These are phyloP conservation scores for Acrobasis consociella DNA, from an alignment of 2,888 invertebrate species.

Conservation along the genomic window DNA sequence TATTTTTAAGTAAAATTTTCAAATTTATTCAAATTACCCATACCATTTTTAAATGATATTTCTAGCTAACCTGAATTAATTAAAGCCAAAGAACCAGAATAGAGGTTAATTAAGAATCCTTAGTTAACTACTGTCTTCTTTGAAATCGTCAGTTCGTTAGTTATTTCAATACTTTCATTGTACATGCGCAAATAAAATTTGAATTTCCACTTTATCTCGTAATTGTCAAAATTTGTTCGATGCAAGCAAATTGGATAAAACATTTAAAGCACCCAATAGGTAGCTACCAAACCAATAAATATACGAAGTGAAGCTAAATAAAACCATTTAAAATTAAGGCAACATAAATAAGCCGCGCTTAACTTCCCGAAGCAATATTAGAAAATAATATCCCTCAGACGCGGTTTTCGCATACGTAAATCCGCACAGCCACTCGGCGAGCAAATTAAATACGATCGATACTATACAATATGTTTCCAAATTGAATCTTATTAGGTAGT, in stretches of 20 bases:
- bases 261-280: too few relatives aligned
- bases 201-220: too few relatives aligned
- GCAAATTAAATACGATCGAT: constrained; percentile 24
- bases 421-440: constrained; percentile 10
- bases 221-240: too few relatives aligned
- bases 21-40: not conserved
- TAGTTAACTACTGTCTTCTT: not conserved
- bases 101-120: constrained; percentile 1
- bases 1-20: too few relatives aligned
- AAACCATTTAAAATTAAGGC: not conserved
- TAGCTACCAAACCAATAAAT: too few relatives aligned
- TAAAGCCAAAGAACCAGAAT: not conserved
- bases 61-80: not conserved
- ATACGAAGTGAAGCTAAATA: too few relatives aligned
- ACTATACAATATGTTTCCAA: constrained; percentile 18
- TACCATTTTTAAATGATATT: not conserved
- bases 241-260: not conserved
- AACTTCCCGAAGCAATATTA: constrained; percentile 19
- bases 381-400: constrained; percentile 22
- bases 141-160: not conserved
- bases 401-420: constrained; percentile 21
- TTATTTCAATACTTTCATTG: too few relatives aligned
- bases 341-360: constrained; percentile 1
- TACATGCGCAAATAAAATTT: too few relatives aligned
- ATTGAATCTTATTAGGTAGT: constrained; percentile 20